phyloP scores from a whole-genome alignment of 2,888 invertebrate genomes.

The Napeogenes sylphis region DNA sequence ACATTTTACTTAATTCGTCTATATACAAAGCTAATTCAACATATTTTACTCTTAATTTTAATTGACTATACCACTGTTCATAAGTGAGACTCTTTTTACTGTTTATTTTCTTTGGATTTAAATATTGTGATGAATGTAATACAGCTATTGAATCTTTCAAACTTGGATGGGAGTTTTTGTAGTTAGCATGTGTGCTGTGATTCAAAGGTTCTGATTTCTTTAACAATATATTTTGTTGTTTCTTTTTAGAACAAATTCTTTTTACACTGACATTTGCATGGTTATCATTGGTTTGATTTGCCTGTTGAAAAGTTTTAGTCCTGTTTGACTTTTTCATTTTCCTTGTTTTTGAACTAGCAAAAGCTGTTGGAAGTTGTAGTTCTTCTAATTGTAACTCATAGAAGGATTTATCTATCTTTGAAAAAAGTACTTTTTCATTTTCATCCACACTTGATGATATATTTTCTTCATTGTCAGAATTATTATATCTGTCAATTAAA shows the following conservation, averaged over 20 bases:
- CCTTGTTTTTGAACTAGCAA: conserved; percentile 38
- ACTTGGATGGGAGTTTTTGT: too few relatives aligned
- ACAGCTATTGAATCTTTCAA: neutral
- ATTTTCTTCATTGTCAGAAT: neutral
- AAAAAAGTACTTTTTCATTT: neutral
- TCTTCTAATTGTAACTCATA: conserved; percentile 13
- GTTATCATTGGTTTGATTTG: conserved; percentile 5
- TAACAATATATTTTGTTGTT: neutral
- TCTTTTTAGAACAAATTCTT: neutral
- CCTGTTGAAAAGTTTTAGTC: conserved; percentile 9
- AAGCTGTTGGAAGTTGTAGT: conserved; percentile 46
- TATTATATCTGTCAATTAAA: neutral
- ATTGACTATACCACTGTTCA: conserved; percentile 51
- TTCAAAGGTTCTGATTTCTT: neutral
- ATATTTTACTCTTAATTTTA: conserved; percentile 50
- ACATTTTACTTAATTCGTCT: conserved; percentile 48
- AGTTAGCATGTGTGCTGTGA: neutral
- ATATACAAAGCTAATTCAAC: conserved; percentile 55
- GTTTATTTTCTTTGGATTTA: conserved; percentile 3
- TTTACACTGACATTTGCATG: neutral
- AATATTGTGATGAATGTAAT: neutral
- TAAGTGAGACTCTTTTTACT: conserved; percentile 16
- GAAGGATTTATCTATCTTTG: conserved; percentile 3
- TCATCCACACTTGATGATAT: neutral
- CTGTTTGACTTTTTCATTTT: conserved; percentile 9